Evolutionary conservation across 2,888 invertebrate genomes (phyloP), one percentile per base, ranked within the genome.

Genomic region (Aproaerema taeniolella): DNA sequence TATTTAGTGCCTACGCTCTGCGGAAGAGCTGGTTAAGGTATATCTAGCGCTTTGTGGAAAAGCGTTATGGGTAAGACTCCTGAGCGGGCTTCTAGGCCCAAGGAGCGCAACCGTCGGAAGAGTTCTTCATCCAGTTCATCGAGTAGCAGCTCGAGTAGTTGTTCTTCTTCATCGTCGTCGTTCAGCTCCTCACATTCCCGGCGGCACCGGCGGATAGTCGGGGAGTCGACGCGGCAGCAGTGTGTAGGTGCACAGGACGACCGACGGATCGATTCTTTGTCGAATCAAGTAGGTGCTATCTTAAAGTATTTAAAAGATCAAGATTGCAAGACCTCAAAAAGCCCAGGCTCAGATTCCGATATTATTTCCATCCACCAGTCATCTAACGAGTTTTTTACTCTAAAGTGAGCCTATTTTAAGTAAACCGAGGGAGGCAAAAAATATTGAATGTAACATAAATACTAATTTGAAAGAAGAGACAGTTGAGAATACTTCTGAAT

Each of bases 401-500:
- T 13, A 8, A 8, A 30, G 13, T 12, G 33, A 33, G 24, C 33
- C 33, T 2, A 6, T 33, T 24, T 12, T 33, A 6, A n/a, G 24
- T 10, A 17, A 24, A 11, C 33, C 33, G 6, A 2, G 24, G 11
- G 10, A 2, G 2, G n/a, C 8, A 5, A 33, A 33, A 20, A 10
- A 2, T 10, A 6, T 33, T 12, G 11, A 33, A 6, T 20, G 2
- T 12, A 9, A 17, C 10, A 11, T 33, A 2, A 12, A 16, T 12
- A 33, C 33, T 20, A 33, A 17, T 12, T 24, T 33, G 7, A 33
- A 33, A 33, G 33, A 33, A 20, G n/a, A 20, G 2, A 16, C 5
- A 2, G 24, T 33, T 2, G 24, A 33, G n/a, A 24, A 24, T 20
- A 2, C 33, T 10, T 10, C 33, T 6, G 33, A 33, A 6, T 6